Conservation (phyloP, 2,797 vertebrate species). For the Sebastes oblongus region DNA sequence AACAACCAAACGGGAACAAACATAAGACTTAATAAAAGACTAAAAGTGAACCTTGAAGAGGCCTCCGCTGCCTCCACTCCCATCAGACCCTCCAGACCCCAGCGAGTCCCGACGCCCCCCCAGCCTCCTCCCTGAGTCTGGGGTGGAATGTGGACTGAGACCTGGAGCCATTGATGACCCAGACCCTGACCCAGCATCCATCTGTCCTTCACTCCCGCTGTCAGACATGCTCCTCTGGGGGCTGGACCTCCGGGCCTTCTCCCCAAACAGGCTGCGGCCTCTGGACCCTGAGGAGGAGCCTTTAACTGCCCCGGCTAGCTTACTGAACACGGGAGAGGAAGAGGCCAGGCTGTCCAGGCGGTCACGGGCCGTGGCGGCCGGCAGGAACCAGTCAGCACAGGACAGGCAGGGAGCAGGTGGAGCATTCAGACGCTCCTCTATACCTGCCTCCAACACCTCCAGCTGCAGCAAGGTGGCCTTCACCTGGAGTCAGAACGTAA, state of each 20-base stretch:
- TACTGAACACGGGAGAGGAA: conserved; percentile 79
- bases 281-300: conserved; percentile 62
- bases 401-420: conserved; percentile 86
- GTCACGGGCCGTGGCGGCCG: conserved; percentile 76
- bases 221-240: conserved; percentile 82
- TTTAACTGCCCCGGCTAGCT: conserved; percentile 79
- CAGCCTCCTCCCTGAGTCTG: conserved; percentile 74
- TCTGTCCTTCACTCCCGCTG: conserved; percentile 75
- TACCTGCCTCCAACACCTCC: conserved; percentile 82
- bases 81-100: conserved; percentile 77
- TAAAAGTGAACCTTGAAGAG: conserved; percentile 80
- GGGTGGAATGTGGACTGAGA: conserved; percentile 70
- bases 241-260: conserved; percentile 79
- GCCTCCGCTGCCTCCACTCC: conserved; percentile 75
- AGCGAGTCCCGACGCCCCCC: conserved; percentile 71
- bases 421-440: conserved; percentile 86
- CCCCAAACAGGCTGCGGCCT: conserved; percentile 82
- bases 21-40: too few species aligned
- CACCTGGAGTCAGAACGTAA: conserved; percentile 55
- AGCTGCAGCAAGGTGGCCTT: conserved; percentile 92
- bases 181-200: conserved; percentile 53
- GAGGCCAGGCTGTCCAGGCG: conserved; percentile 81
- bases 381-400: conserved; percentile 93
- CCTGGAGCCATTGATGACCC: conserved; percentile 46
- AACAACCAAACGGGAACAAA: neutral